These are phyloP conservation scores for Oasisia sp. DNA, from an alignment of 2,888 invertebrate species.

Conservation along the genomic window DNA sequence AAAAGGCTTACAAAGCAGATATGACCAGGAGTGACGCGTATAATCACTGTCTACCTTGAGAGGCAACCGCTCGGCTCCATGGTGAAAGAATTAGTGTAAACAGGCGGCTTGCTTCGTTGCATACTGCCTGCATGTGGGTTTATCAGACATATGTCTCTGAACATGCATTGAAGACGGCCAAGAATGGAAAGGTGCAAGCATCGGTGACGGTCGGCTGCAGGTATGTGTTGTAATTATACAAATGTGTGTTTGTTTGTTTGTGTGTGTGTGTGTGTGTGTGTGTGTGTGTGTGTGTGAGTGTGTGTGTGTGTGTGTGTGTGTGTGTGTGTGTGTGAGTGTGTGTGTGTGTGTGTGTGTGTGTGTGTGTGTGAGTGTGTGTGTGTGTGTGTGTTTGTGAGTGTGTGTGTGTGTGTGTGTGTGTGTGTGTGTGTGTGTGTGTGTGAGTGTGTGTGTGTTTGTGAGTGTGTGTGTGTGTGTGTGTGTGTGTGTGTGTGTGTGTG, in stretches of 20 bases:
- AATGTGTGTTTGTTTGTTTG: not conserved
- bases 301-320: too few species aligned
- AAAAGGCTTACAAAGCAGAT: too few species aligned
- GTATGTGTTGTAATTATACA: not conserved
- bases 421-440: not conserved
- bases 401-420: not conserved
- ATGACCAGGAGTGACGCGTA: too few species aligned
- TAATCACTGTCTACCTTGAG: too few species aligned
- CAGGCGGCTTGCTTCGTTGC: too few species aligned
- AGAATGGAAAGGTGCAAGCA: not conserved
- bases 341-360: not conserved
- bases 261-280: too few species aligned
- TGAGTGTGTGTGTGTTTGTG: not conserved
- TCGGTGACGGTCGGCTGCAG: not conserved
- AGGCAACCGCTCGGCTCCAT: too few species aligned
- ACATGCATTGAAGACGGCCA: not conserved
- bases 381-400: not conserved
- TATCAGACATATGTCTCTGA: not conserved
- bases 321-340: not conserved
- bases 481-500: conserved; percentile 1
- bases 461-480: not conserved
- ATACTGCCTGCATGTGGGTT: too few species aligned
- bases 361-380: not conserved
- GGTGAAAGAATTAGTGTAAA: too few species aligned
- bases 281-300: too few species aligned